These are phyloP conservation scores for Paratilapia polleni DNA, from an alignment of 2,113 vertebrate genomes.

Conservation along the genomic window DNA sequence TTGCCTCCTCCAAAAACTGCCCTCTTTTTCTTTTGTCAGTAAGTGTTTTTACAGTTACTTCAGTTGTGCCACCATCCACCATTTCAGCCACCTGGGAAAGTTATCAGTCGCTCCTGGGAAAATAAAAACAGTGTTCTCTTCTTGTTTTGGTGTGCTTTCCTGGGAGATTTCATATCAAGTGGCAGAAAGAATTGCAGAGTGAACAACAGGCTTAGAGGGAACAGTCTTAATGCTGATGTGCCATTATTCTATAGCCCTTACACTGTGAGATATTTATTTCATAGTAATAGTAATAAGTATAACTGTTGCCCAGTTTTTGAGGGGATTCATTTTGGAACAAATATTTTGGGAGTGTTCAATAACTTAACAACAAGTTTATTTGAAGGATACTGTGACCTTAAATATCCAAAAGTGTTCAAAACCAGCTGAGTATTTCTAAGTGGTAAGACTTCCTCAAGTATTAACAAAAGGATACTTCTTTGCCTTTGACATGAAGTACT, in stretches of 20 bases:
- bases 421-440: not conserved
- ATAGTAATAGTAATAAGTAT: not conserved
- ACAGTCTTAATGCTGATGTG: not conserved
- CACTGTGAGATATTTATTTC: not conserved
- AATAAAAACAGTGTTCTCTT: not conserved
- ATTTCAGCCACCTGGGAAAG: not conserved
- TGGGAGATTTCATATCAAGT: not conserved
- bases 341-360: not conserved
- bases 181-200: not conserved
- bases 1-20: no score
- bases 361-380: not conserved
- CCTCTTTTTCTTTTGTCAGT: not conserved
- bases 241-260: not conserved
- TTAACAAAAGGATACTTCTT: not conserved
- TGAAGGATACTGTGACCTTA: not conserved
- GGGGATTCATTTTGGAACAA: not conserved
- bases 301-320: no score
- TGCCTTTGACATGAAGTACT: not conserved
- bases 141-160: not conserved
- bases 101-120: not conserved
- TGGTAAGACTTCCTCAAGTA: not conserved
- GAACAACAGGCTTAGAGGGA: not conserved
- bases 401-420: not conserved
- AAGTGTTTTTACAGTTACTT: not conserved
- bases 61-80: rapidly evolving